Percentiles rank a stretch among this genome's conserved stretches.
phyloP scores from a whole-genome alignment of 2,888 invertebrate genomes.

The Pristionchus arcanus region DNA sequence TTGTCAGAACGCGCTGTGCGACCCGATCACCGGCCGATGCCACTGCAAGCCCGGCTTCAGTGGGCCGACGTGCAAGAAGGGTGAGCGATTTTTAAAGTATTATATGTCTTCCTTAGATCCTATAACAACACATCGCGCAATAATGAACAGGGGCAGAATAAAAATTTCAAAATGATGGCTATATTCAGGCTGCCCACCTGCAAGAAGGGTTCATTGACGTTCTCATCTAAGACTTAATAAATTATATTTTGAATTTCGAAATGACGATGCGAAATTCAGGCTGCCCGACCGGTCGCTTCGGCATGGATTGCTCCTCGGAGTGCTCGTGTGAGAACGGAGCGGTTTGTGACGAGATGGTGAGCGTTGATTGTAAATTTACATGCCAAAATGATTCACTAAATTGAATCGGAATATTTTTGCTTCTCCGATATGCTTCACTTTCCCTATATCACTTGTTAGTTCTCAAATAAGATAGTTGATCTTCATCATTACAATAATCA shows the following conservation, averaged over 20 bases:
- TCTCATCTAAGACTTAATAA: too few species aligned
- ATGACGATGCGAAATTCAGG: conserved; percentile 57
- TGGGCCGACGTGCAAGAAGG: conserved; percentile 72
- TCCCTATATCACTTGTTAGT: background rate
- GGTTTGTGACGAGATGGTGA: conserved; percentile 30
- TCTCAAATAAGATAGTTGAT: conserved; percentile 56
- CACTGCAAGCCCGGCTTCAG: conserved; percentile 80
- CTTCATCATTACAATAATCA: background rate
- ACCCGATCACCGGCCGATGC: conserved; percentile 89
- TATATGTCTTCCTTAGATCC: too few species aligned
- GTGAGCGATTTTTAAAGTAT: too few species aligned
- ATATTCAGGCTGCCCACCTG: conserved; percentile 78
- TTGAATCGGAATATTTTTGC: too few species aligned
- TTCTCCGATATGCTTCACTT: background rate
- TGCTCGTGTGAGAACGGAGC: conserved; percentile 71
- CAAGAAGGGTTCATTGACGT: conserved; percentile 60
- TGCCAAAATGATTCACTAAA: too few species aligned
- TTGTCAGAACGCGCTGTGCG: conserved; percentile 86
- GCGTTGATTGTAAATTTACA: background rate
- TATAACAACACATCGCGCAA: too few species aligned
- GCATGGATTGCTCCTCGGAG: conserved; percentile 63
- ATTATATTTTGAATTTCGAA: background rate
- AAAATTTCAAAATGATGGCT: too few species aligned
- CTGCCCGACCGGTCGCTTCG: conserved; percentile 69
- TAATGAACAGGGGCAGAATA: too few species aligned